Conservation (phyloP, 2,888 invertebrate genomes). For the Acheta domesticus region DNA sequence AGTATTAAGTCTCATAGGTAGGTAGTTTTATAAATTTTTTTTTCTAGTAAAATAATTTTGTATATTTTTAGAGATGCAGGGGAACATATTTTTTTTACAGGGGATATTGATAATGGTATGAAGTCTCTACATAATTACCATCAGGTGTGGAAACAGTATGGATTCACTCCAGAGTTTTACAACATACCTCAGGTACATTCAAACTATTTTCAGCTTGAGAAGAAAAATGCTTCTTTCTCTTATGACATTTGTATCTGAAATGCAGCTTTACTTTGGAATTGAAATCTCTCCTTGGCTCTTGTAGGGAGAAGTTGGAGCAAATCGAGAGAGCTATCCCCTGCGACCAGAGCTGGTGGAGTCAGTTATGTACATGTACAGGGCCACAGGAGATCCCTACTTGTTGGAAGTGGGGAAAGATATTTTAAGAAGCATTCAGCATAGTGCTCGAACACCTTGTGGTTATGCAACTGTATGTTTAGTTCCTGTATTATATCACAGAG, state of each 20-base stretch:
- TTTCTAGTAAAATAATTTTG: conserved; percentile 11
- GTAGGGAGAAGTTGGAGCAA: conserved; percentile 71
- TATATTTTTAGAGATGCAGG: too few relatives aligned
- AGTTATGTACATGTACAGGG: conserved; percentile 91
- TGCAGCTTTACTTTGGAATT: neutral
- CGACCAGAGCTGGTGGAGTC: conserved; percentile 96
- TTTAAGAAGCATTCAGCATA: conserved; percentile 87
- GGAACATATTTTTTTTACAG: conserved; percentile 45
- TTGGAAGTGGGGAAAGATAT: conserved; percentile 93
- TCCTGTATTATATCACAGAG: neutral
- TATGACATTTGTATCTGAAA: neutral
- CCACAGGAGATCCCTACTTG: conserved; percentile 80
- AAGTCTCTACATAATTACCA: conserved; percentile 94
- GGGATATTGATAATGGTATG: conserved; percentile 87
- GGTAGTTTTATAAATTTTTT: conserved; percentile 37
- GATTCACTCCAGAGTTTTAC: conserved; percentile 97
- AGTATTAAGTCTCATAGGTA: conserved; percentile 76
- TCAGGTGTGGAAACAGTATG: conserved; percentile 94
- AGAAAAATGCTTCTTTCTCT: neutral
- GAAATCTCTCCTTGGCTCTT: neutral
- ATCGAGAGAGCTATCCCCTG: conserved; percentile 88
- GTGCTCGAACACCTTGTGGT: conserved; percentile 90
- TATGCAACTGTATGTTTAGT: conserved; percentile 81
- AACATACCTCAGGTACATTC: conserved; percentile 69
- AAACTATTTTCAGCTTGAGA: neutral